phyloP scores from a whole-genome alignment of 2,113 vertebrate genomes.

The Telmatochromis brichardi region DNA sequence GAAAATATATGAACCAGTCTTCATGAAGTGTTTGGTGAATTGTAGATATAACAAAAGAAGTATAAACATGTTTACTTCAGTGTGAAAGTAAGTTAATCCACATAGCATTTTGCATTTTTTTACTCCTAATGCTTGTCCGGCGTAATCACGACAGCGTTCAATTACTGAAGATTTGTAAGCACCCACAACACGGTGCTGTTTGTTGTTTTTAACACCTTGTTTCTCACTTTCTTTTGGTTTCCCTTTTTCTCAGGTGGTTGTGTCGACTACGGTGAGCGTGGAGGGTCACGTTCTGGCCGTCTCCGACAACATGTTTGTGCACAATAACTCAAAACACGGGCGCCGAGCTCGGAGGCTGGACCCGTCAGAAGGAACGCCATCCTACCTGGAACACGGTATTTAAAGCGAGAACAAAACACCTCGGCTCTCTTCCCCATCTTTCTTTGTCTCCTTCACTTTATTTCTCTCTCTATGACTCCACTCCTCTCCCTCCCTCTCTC shows the following conservation, averaged over 20 bases:
- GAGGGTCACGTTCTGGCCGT: constrained; percentile 90
- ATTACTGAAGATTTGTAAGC: not conserved
- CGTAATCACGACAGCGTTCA: not conserved
- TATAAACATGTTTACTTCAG: not conserved
- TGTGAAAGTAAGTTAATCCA: not conserved
- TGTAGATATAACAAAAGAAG: not conserved
- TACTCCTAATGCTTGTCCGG: not conserved
- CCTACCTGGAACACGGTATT: constrained; percentile 66
- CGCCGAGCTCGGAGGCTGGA: constrained; percentile 63
- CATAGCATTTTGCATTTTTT: not conserved
- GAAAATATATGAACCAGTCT: not conserved
- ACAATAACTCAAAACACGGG: constrained; percentile 88
- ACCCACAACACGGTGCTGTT: not conserved
- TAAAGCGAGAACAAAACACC: constrained; percentile 2
- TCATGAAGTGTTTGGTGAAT: not conserved
- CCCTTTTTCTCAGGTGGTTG: constrained; percentile 54
- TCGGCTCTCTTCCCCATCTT: not conserved
- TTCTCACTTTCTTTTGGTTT: not conserved
- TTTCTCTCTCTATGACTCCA: constrained; percentile 1
- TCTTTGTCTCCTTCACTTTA: constrained; percentile 31
- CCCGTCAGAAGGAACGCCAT: constrained; percentile 62
- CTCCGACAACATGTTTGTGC: constrained; percentile 97
- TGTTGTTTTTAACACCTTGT: not conserved
- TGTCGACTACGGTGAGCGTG: constrained; percentile 68
- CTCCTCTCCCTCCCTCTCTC: not conserved